Evolutionary conservation across 2,113 vertebrate species (phyloP).

Genomic region (Esox niger): DNA sequence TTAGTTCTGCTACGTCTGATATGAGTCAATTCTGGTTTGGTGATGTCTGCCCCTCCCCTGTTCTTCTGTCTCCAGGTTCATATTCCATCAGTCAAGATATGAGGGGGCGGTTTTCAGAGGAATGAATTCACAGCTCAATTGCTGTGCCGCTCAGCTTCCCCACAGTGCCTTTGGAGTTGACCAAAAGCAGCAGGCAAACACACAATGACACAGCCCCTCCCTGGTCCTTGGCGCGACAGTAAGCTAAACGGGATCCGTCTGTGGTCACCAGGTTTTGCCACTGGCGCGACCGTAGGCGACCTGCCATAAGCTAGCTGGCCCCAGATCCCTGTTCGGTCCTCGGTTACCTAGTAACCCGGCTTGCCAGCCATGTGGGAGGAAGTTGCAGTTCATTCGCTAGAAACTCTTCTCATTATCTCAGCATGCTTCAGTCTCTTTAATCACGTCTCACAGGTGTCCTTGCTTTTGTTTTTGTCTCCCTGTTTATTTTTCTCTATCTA

Average conservation of each 20-base stretch:
- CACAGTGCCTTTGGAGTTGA: slow-evolving; percentile 32
- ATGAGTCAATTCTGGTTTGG: background rate
- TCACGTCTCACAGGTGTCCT: slow-evolving; percentile 4
- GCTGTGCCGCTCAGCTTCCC: slow-evolving; percentile 47
- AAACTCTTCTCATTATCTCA: slow-evolving; percentile 27
- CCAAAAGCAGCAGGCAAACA: slow-evolving; percentile 1
- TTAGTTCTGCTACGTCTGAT: background rate
- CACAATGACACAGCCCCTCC: background rate
- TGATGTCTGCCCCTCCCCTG: slow-evolving; percentile 20
- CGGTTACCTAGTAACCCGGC: background rate
- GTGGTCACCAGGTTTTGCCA: background rate
- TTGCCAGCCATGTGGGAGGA: slow-evolving; percentile 40
- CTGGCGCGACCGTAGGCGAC: slow-evolving; percentile 38
- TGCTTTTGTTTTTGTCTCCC: slow-evolving; percentile 6
- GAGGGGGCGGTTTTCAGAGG: slow-evolving; percentile 59
- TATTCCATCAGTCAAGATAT: slow-evolving; percentile 50
- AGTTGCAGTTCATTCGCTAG: slow-evolving; percentile 30
- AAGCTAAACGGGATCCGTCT: background rate
- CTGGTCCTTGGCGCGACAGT: slow-evolving; percentile 7
- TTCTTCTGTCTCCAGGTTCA: slow-evolving; percentile 59
- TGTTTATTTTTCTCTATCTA: slow-evolving; percentile 8
- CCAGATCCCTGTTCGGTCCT: background rate
- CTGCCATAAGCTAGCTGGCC: slow-evolving; percentile 28
- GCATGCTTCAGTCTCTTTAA: slow-evolving; percentile 19
- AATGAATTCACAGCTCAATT: slow-evolving; percentile 62